Conservation (phyloP, 1,140 invertebrate species). For the Drosophila mojavensis region DNA sequence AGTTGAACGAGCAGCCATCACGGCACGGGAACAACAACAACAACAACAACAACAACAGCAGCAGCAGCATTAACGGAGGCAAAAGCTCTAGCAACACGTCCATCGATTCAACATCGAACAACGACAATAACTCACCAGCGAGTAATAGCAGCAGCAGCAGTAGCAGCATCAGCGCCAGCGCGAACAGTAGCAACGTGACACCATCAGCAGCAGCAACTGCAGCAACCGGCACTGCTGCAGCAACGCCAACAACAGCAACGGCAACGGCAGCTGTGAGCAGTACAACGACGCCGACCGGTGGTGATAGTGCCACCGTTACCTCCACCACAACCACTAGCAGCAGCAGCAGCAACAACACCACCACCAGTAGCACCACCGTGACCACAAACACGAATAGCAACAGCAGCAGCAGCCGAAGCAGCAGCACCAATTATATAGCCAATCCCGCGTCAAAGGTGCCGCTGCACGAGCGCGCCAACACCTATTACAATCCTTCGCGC, state of each 20-base stretch:
- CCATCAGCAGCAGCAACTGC: conserved; percentile 5
- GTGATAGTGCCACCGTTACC: conserved; percentile 14
- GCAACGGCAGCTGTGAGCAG: conserved; percentile 10
- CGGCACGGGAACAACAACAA: conserved; percentile 26
- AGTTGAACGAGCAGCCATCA: conserved; percentile 43
- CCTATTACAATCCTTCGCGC: conserved; percentile 89
- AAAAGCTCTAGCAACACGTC: conserved; percentile 65
- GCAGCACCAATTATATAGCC: conserved; percentile 32
- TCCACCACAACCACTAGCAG: conserved; percentile 3
- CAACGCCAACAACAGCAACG: conserved; percentile 24
- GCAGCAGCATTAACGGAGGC: conserved; percentile 34
- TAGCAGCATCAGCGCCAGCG: conserved; percentile 4
- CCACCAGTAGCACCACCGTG: conserved; percentile 23
- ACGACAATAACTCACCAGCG: conserved; percentile 59
- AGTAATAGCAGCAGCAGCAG: conserved; percentile 35
- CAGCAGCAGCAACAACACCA: conserved; percentile 14
- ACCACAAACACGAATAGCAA: conserved; percentile 4
- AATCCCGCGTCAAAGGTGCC: conserved; percentile 59
- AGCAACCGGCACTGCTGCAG: conserved; percentile 14
- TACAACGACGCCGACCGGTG: conserved; percentile 23
- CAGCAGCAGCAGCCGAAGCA: conserved; percentile 34
- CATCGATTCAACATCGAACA: conserved; percentile 65
- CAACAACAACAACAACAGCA: conserved; percentile 4
- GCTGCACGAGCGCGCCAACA: conserved; percentile 84
- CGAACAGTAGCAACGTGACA: conserved; percentile 5